phyloP scores from a whole-genome alignment of 2,888 invertebrate species.

The Itoplectis maculator region DNA sequence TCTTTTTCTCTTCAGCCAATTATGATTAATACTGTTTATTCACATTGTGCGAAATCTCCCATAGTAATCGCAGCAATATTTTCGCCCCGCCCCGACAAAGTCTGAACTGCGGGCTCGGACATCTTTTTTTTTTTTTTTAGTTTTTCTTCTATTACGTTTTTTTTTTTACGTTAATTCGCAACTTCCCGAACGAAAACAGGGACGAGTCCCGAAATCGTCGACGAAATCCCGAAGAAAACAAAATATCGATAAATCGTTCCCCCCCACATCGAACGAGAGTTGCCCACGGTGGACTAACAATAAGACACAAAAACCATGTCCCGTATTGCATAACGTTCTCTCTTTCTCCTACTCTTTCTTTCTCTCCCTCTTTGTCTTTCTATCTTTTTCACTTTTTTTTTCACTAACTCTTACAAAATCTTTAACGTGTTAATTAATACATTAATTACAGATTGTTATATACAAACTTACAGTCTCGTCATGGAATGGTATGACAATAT shows the following conservation, averaged over 20 bases:
- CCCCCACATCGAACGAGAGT: slow-evolving; percentile 62
- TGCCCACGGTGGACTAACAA: slow-evolving; percentile 62
- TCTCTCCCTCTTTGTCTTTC: slow-evolving; percentile 1
- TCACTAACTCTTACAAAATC: slow-evolving; percentile 61
- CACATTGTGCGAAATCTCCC: slow-evolving; percentile 64
- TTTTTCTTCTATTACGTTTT: slow-evolving; percentile 3
- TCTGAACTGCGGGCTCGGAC: slow-evolving; percentile 27
- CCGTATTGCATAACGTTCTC: slow-evolving; percentile 60
- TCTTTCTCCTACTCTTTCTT: slow-evolving; percentile 3
- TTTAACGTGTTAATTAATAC: slow-evolving; percentile 65
- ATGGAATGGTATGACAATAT: slow-evolving; percentile 79
- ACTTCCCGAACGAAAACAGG: slow-evolving; percentile 34
- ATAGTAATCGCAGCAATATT: slow-evolving; percentile 36
- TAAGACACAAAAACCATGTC: slow-evolving; percentile 68
- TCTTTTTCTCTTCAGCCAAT: slow-evolving; percentile 65
- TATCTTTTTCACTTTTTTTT: slow-evolving; percentile 9
- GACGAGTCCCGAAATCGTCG: slow-evolving; percentile 38
- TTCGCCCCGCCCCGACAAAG: neutral
- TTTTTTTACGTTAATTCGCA: slow-evolving; percentile 28
- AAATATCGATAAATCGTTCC: slow-evolving; percentile 55
- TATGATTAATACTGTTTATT: slow-evolving; percentile 69
- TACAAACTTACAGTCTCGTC: slow-evolving; percentile 82
- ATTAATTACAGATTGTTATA: slow-evolving; percentile 74
- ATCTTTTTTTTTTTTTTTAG: slow-evolving; percentile 31
- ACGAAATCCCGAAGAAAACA: slow-evolving; percentile 43